Conservation (phyloP, 2,113 vertebrate genomes). For the Ptilorrhoa leucosticta region DNA sequence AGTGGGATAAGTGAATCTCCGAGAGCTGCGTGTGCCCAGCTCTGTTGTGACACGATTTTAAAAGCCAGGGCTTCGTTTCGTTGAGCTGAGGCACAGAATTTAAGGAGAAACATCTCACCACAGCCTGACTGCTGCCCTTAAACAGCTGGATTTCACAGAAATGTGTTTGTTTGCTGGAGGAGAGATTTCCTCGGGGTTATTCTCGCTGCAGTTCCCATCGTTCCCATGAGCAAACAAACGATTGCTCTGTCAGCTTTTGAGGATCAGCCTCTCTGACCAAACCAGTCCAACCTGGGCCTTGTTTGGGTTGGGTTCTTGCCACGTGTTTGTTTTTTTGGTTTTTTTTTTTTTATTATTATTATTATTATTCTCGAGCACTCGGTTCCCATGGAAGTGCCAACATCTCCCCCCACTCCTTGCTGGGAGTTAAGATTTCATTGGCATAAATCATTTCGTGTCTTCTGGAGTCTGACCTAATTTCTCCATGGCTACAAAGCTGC, state of each 20-base stretch:
- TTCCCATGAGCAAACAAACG: background rate
- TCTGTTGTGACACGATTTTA: background rate
- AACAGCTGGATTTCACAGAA: rapidly evolving
- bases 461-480: background rate
- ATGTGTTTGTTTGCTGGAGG: background rate
- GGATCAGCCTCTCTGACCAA: background rate
- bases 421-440: background rate
- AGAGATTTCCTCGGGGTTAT: background rate
- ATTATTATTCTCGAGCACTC: background rate
- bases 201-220: background rate
- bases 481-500: background rate
- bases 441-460: background rate
- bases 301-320: slow-evolving; percentile 34
- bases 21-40: background rate
- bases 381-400: slow-evolving; percentile 17
- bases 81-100: background rate
- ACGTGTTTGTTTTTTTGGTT: background rate
- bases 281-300: slow-evolving; percentile 15
- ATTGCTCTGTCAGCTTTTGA: background rate
- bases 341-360: background rate
- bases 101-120: background rate
- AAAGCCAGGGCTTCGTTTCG: background rate
- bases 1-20: background rate
- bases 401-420: background rate
- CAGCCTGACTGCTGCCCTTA: background rate